Evolutionary conservation across 1,140 invertebrate species (phyloP), one percentile per base, ranked within the genome.

Genomic region (Artemia franciscana): DNA sequence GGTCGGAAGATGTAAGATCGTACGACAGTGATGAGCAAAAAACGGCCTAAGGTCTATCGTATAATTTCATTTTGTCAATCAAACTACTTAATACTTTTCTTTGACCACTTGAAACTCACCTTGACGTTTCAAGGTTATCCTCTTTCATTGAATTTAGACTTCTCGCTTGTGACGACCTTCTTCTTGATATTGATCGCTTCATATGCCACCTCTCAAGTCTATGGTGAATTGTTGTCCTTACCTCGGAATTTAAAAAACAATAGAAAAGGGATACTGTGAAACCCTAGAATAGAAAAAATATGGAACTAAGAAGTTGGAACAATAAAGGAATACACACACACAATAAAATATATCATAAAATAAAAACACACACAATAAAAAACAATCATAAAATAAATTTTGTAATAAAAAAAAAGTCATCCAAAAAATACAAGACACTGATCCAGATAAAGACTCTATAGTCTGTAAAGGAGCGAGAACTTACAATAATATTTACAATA

Each of bases 211-310:
- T 78, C 65, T 81, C 79, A 63, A 86, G 78, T 69, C 88, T 86
- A 73, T 91, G 85, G 59, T 82, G 77, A 62, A 91, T 73, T 0
- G 86, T 82, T 68, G 86, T 86, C 60, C 87, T 82, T 12, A 95
- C 91, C 75, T 93, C 90, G 1, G 84, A 86, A 75, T 92, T 93
- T 64, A 91, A 78, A 73, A 92, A 92, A 74, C 90, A 91, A 75
- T 91, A 92, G 72, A 91, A 84, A 23, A 92, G 71, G 25, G 87
- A 85, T 60, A 91, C 86, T 26, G 82, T 82, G 69, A 91, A 82
- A 66, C 88, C 88, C 85, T 91, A 74, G 30, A 69, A 69, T 23
- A 66, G 67, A 63, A 62, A 51, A 12, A 51, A 51, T 1, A 51
- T 51, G 12, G 21, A 3, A 51, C 60, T 59, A 69, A 64, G 57